Percentiles rank a stretch among this genome's conserved stretches.
Conservation (phyloP, 2,888 invertebrate species). For the Drosophila dives region DNA sequence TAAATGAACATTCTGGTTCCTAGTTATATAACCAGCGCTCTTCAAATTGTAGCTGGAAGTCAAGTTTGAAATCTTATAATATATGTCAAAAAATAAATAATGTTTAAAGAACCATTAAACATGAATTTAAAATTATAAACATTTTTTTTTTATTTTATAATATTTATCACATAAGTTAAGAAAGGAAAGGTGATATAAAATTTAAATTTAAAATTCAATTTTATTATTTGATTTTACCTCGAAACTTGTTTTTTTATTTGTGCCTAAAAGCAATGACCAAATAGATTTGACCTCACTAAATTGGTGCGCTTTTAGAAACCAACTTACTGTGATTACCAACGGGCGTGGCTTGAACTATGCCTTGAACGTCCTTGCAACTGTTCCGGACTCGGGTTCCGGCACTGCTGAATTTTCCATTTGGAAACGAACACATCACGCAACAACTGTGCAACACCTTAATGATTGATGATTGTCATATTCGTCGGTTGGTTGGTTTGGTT, state of each 20-base stretch:
- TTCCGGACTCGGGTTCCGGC: not conserved
- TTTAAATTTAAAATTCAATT: too few species aligned
- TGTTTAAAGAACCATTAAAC: not conserved
- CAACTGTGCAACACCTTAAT: conserved; percentile 39
- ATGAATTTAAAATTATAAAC: not conserved
- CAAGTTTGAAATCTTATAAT: not conserved
- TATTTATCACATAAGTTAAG: too few species aligned
- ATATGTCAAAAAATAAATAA: not conserved
- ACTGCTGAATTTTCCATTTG: not conserved
- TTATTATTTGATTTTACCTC: not conserved
- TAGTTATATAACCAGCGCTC: not conserved
- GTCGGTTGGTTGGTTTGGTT: conserved; percentile 15
- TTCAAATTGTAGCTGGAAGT: not conserved
- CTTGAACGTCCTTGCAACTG: not conserved
- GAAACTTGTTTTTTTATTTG: not conserved
- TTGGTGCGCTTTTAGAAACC: not conserved
- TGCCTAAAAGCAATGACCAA: not conserved
- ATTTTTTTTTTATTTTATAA: not conserved
- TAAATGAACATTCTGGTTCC: not conserved
- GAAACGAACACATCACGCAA: not conserved
- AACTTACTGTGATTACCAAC: not conserved
- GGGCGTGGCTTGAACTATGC: not conserved
- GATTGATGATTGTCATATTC: conserved; percentile 81
- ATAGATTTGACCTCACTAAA: not conserved
- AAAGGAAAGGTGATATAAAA: too few species aligned